Percentiles rank a stretch among this genome's conserved stretches.
These are phyloP conservation scores for Cassiopea andromeda DNA, from an alignment of 30 jellyfish, hydroid and myxozoan species.

Conservation along the genomic window DNA sequence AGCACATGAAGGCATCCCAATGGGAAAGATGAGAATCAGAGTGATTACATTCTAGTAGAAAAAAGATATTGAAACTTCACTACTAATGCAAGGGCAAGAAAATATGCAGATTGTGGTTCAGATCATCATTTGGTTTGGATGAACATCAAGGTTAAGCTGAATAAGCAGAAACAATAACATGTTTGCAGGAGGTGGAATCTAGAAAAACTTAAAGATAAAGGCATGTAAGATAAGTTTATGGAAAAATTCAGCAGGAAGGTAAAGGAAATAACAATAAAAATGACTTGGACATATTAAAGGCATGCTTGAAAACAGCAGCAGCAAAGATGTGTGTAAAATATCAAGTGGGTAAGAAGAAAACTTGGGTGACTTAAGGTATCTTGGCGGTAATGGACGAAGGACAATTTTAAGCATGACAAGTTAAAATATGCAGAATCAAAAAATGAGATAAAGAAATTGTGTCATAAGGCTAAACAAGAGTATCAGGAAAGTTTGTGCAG, in stretches of 20 bases:
- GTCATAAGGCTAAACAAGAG: conserved; percentile 10
- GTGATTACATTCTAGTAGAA: too few species aligned
- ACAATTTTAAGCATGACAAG: neutral
- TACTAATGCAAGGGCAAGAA: too few species aligned
- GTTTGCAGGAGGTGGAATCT: neutral
- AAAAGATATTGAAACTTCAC: too few species aligned
- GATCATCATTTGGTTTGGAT: too few species aligned
- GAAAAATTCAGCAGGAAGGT: neutral
- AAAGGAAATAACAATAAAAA: too few species aligned
- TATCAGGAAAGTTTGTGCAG: neutral
- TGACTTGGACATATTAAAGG: neutral
- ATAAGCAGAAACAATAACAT: neutral
- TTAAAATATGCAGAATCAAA: neutral
- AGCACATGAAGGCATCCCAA: too few species aligned
- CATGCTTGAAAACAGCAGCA: neutral
- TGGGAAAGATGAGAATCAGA: too few species aligned
- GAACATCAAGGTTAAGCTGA: neutral
- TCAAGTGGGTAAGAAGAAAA: neutral
- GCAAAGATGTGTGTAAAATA: neutral
- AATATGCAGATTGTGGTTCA: too few species aligned
- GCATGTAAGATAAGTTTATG: neutral
- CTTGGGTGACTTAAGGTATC: neutral
- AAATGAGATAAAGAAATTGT: neutral
- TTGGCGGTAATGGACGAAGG: neutral
- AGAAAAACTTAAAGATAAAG: neutral